phyloP scores from a whole-genome alignment of 2,888 invertebrate species.

The Drosophila subquinaria region DNA sequence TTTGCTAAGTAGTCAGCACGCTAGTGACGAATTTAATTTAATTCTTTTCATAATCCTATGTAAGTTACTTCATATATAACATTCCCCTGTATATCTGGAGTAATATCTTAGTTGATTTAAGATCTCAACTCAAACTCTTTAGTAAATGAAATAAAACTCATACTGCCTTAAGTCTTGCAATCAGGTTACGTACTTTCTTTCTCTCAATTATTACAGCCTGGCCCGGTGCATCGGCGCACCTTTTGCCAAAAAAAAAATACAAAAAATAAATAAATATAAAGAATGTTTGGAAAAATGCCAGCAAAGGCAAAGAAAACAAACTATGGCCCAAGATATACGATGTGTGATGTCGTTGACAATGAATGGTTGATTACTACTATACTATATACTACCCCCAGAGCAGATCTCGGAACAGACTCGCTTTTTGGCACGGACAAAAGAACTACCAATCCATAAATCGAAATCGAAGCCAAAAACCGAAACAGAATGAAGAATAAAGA shows the following conservation, averaged over 20 bases:
- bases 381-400: slow-evolving; percentile 50
- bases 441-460: slow-evolving; percentile 73
- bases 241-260: slow-evolving; percentile 38
- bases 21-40: no score
- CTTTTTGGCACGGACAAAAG: slow-evolving; percentile 70
- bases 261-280: slow-evolving; percentile 15
- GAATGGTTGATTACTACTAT: slow-evolving; percentile 64
- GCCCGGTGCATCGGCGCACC: slow-evolving; percentile 61
- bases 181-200: background rate
- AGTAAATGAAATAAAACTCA: background rate
- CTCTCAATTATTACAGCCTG: slow-evolving; percentile 10
- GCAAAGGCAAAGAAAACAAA: slow-evolving; percentile 64
- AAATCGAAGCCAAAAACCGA: slow-evolving; percentile 53
- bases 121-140: background rate
- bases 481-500: slow-evolving; percentile 19
- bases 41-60: no score
- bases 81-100: background rate
- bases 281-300: slow-evolving; percentile 45
- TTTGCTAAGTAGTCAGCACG: no score
- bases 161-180: background rate
- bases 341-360: slow-evolving; percentile 84
- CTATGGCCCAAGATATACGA: slow-evolving; percentile 74
- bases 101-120: background rate
- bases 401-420: slow-evolving; percentile 36
- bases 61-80: no score